Evolutionary conservation across 2,113 vertebrate species (phyloP), one percentile per base, ranked within the genome.

Genomic region (Trogon surrucura): DNA sequence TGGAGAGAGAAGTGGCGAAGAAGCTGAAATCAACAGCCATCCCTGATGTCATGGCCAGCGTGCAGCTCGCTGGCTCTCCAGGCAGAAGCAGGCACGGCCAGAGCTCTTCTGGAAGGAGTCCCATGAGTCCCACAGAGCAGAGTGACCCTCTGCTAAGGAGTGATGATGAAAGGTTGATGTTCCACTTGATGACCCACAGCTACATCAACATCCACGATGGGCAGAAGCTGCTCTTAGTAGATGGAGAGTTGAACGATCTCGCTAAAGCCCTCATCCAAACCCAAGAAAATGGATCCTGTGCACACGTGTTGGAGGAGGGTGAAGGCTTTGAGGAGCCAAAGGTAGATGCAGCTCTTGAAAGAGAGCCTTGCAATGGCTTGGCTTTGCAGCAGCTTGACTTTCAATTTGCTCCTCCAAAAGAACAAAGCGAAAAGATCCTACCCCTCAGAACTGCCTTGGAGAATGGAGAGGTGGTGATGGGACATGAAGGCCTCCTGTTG

Each of bases 171-270:
- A 98, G 81, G 53, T 90, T 99, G 14, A 75, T 98, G 77, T 97
- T 98, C 96, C 98, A 99, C 64, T 50, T 99, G 89, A 98, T 99
- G 98, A 98, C 98, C 34, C 98, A 98, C 85, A 99, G 99, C 97
- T 99, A 98, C 83, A 96, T 99, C 89, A 98, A 99, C 71, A 96
- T 98, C 74, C 98, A 97, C 16, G 97, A 98, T 30, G 99, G 99
- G 71, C 98, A 98, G 81, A 98, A 98, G 32, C 75, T 99, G 91
- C 98, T 99, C 58, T 85, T 99, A 14, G 96, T 99, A 11, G 98
- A 99, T 77, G 97, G 96, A 18, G 98, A 98, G 75, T 32, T 98
- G 86, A 95, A 10, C n/a, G 81, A 20, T 44, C 66, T 97, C 45
- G 23, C 95, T 7, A 87, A 96, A 91, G 57, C 77, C 54, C 78